These are phyloP conservation scores for Phasianus colchicus DNA, from an alignment of 2,113 vertebrate species.

Conservation along the genomic window DNA sequence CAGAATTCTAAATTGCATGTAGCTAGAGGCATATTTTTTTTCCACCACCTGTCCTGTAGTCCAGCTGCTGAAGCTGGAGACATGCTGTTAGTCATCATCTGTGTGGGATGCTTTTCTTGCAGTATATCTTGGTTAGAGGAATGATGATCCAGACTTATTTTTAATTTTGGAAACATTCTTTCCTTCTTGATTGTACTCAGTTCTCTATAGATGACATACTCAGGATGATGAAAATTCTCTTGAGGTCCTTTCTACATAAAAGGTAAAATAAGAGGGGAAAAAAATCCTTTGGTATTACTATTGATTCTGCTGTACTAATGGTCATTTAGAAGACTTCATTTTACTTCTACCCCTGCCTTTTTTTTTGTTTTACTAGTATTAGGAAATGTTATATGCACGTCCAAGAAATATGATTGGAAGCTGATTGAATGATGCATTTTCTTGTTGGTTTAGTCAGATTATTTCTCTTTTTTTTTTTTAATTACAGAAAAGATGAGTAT, in stretches of 20 bases:
- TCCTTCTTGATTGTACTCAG: background rate
- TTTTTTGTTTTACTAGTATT: background rate
- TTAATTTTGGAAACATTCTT: background rate
- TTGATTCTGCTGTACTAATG: background rate
- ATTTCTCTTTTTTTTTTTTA: background rate
- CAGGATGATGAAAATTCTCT: background rate
- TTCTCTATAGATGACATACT: background rate
- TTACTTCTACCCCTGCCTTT: background rate
- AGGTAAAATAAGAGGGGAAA: background rate
- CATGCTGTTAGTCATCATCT: background rate
- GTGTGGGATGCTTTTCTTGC: background rate
- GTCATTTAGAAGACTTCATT: background rate
- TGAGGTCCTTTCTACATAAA: background rate
- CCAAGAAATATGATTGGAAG: background rate
- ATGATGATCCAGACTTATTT: background rate
- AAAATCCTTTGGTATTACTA: background rate
- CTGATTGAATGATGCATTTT: background rate
- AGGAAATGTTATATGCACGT: background rate
- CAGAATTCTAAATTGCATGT: background rate
- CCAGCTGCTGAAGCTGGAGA: no score
- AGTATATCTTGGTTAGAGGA: background rate
- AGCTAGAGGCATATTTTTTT: background rate
- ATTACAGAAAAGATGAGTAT: slow-evolving; percentile 81
- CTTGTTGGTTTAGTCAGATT: background rate
- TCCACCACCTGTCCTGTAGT: no score